Evolutionary conservation across 1,140 invertebrate species (phyloP).

Genomic region (Zaprionus kolodkinae): DNA sequence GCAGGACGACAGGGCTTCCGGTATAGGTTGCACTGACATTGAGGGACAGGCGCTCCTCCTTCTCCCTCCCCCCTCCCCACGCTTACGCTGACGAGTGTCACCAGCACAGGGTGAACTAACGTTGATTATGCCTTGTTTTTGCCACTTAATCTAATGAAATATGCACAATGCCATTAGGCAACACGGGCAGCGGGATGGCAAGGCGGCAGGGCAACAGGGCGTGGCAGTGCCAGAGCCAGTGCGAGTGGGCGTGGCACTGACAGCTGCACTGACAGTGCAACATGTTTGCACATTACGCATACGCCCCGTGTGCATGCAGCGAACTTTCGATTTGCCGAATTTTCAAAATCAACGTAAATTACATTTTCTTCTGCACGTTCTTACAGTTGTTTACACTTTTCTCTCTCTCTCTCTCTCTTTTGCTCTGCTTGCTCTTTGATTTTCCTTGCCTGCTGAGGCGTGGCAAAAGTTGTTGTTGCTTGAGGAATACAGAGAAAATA

Average conservation of each 20-base stretch:
- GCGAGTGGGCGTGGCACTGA: constrained; percentile 7
- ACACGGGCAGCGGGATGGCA: neutral
- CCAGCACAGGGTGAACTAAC: constrained; percentile 40
- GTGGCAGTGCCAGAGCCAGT: constrained; percentile 3
- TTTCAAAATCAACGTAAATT: neutral
- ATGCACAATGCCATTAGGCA: constrained; percentile 77
- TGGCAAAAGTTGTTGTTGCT: neutral
- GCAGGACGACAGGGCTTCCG: too few relatives aligned
- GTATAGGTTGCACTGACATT: neutral
- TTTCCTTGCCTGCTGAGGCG: too few relatives aligned
- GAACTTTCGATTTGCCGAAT: neutral
- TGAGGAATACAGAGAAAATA: neutral
- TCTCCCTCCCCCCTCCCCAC: neutral
- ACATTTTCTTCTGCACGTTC: neutral
- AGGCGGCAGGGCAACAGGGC: neutral
- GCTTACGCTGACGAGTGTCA: constrained; percentile 26
- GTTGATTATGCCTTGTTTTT: constrained; percentile 81
- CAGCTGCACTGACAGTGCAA: constrained; percentile 24
- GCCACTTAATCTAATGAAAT: constrained; percentile 83
- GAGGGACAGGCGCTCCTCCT: neutral
- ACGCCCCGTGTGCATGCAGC: constrained; percentile 37
- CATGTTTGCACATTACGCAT: constrained; percentile 49
- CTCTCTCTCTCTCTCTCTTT: neutral
- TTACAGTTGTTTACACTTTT: neutral
- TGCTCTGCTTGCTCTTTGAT: neutral